These are phyloP conservation scores for Gymnoscopelus microlampas DNA, from an alignment of 2,797 vertebrate species.

Conservation along the genomic window DNA sequence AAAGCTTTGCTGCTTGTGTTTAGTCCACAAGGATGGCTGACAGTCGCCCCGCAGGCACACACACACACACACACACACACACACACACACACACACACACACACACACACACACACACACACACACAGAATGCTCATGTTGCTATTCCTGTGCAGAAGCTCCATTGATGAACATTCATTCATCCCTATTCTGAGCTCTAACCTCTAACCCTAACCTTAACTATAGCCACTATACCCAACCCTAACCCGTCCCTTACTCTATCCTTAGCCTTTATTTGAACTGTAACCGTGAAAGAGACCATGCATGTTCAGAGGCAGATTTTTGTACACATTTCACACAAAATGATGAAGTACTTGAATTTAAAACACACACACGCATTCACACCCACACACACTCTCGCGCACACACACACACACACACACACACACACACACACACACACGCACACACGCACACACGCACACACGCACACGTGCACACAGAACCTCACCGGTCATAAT, in stretches of 20 bases:
- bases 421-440: constrained; percentile 10
- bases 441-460: constrained; percentile 13
- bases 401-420: constrained; percentile 12
- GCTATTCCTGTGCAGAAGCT: constrained; percentile 2
- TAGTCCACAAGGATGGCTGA: constrained; percentile 11
- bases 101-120: no score
- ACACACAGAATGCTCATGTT: no score
- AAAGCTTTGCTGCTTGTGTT: constrained; percentile 56
- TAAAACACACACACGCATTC: constrained; percentile 4
- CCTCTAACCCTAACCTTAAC: no score
- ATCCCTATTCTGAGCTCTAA: no score
- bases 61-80: constrained; percentile 12
- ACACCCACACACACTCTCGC: constrained; percentile 11
- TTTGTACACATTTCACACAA: no score
- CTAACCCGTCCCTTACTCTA: no score
- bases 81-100: constrained; percentile 11
- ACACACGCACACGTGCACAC: neutral
- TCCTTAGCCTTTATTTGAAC: no score
- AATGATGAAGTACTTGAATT: no score
- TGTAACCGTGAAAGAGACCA: no score
- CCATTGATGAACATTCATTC: neutral
- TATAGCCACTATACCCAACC: no score
- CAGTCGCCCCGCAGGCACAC: constrained; percentile 23
- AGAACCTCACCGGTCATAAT: neutral
- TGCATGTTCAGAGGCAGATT: no score